phyloP scores from a whole-genome alignment of 2,797 vertebrate species.

The Gila robusta region DNA sequence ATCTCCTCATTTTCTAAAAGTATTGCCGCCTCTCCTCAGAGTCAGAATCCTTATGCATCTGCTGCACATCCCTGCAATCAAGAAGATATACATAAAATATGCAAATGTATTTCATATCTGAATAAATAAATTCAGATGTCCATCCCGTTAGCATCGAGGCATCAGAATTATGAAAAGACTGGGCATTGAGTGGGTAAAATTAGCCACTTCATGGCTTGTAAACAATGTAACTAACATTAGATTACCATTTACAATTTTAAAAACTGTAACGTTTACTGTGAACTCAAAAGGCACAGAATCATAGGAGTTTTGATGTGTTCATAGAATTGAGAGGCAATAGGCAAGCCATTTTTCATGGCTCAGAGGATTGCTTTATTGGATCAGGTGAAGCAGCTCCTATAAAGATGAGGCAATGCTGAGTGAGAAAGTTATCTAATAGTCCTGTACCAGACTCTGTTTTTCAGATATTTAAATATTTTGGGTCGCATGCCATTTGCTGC shows the following conservation, averaged over 20 bases:
- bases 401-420: not conserved
- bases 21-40: not conserved
- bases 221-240: not conserved
- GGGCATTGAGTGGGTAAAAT: not conserved
- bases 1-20: slow-evolving; percentile 1
- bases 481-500: not conserved
- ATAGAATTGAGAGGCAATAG: not conserved
- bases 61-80: slow-evolving; percentile 20
- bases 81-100: slow-evolving; percentile 8
- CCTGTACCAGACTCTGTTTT: not conserved
- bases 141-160: not conserved
- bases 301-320: not conserved
- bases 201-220: not conserved
- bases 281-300: not conserved
- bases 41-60: not conserved
- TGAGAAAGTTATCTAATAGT: not conserved
- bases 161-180: not conserved
- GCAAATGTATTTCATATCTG: slow-evolving; percentile 7
- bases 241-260: not conserved
- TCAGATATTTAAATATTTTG: not conserved
- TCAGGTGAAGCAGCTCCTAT: not conserved
- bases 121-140: slow-evolving; percentile 11
- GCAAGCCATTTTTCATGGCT: not conserved
- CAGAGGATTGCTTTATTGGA: not conserved
- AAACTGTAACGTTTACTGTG: not conserved